Evolutionary conservation across 2,888 invertebrate genomes (phyloP).

Genomic region (Zaprionus obscuricornis): DNA sequence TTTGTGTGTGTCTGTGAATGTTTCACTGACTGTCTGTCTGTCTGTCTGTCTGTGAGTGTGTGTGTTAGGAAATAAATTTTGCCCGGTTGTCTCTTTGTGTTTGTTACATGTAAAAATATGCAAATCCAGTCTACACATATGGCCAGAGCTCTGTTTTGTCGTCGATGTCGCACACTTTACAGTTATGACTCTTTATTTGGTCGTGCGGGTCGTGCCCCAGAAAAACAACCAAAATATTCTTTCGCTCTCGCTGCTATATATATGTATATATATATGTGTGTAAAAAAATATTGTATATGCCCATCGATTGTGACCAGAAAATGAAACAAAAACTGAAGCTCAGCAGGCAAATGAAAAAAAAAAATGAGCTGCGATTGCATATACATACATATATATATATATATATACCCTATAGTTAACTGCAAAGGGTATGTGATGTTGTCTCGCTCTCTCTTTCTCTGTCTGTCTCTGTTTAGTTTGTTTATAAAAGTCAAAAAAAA

Average conservation of each 20-base stretch:
- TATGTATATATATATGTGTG: neutral
- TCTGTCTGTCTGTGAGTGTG: slow-evolving; percentile 1
- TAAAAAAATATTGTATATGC: slow-evolving; percentile 24
- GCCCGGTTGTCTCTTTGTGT: slow-evolving; percentile 28
- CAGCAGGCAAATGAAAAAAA: too few relatives aligned
- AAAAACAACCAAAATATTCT: slow-evolving; percentile 5
- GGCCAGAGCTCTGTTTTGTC: slow-evolving; percentile 62
- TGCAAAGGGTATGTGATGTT: too few relatives aligned
- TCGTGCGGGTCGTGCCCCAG: slow-evolving; percentile 47
- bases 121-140: slow-evolving; percentile 74
- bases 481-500: too few relatives aligned
- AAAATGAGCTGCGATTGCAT: slow-evolving; percentile 13
- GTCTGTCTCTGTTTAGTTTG: too few relatives aligned
- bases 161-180: slow-evolving; percentile 67
- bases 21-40: slow-evolving; percentile 30
- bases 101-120: slow-evolving; percentile 71
- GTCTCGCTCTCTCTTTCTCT: too few relatives aligned
- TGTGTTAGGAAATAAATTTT: slow-evolving; percentile 52
- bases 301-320: slow-evolving; percentile 55
- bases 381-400: too few relatives aligned
- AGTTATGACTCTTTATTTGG: slow-evolving; percentile 72
- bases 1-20: slow-evolving; percentile 52
- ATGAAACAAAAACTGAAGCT: slow-evolving; percentile 23
- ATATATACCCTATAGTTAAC: too few relatives aligned
- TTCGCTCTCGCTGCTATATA: neutral